Evolutionary conservation across 2,113 vertebrate genomes (phyloP).

Genomic region (Crotalus tigris): DNA sequence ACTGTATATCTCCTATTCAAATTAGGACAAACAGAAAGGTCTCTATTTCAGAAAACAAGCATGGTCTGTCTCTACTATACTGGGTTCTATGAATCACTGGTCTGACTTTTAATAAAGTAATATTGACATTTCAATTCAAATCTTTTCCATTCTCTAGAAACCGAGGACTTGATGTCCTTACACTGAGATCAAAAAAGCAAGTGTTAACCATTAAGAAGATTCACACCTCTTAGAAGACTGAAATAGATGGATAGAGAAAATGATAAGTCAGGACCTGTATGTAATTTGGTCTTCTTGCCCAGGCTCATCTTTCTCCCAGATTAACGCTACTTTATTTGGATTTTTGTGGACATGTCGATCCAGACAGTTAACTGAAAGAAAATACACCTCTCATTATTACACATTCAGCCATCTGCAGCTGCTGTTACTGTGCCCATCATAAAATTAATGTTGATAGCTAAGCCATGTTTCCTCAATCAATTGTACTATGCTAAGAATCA

Average conservation of each 20-base stretch:
- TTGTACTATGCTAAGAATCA: not conserved
- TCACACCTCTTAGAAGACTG: not conserved
- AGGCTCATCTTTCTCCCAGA: conserved; percentile 71
- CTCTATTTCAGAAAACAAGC: not conserved
- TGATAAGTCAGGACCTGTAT: conserved; percentile 62
- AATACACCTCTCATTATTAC: conserved; percentile 1
- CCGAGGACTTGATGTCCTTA: not conserved
- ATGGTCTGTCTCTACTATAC: not conserved
- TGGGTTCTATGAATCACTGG: not conserved
- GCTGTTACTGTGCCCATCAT: not conserved
- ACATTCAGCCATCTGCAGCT: not conserved
- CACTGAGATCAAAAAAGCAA: not conserved
- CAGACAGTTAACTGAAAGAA: conserved; percentile 65
- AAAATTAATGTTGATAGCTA: not conserved
- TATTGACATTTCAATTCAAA: not conserved
- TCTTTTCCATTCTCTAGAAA: not conserved
- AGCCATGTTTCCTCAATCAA: not conserved
- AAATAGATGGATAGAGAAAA: not conserved
- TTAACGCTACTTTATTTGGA: conserved; percentile 66
- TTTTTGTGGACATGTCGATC: conserved; percentile 62
- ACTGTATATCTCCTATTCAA: not conserved
- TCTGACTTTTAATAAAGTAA: not conserved
- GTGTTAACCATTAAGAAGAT: not conserved
- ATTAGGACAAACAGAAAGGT: not conserved
- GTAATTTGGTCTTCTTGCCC: conserved; percentile 59